Percentiles rank a stretch among this genome's conserved stretches.
These are phyloP conservation scores for Leptopterna dolabrata DNA, from an alignment of 2,888 invertebrate genomes.

Conservation along the genomic window DNA sequence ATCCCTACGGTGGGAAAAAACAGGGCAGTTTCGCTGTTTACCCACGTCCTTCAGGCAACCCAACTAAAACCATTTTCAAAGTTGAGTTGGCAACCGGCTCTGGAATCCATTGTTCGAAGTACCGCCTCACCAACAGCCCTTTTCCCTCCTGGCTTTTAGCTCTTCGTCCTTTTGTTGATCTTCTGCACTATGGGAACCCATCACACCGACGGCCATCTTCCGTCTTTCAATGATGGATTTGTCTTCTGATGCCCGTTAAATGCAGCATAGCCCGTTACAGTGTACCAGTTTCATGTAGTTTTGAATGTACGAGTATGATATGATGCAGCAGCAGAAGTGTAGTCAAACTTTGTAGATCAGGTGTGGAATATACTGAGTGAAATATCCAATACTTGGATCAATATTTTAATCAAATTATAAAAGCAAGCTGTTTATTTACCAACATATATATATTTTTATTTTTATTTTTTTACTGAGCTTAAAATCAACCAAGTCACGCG, in stretches of 20 bases:
- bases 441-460: too few relatives aligned
- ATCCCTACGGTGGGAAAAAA: neutral
- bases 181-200: neutral
- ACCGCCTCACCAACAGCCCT: conserved; percentile 2
- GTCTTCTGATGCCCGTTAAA: neutral
- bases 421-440: too few relatives aligned
- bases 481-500: too few relatives aligned
- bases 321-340: too few relatives aligned
- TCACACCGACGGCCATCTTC: neutral
- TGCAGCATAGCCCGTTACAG: neutral
- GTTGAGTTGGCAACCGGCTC: neutral
- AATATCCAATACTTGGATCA: too few relatives aligned
- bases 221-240: neutral
- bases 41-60: neutral
- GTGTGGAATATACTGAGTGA: too few relatives aligned
- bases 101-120: neutral
- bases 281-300: neutral
- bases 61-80: conserved; percentile 2
- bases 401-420: too few relatives aligned
- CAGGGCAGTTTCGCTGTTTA: neutral
- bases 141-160: neutral
- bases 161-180: neutral
- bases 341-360: too few relatives aligned
- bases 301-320: too few relatives aligned
- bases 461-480: too few relatives aligned